Percentiles rank a stretch among this genome's conserved stretches.
These are phyloP conservation scores for Branchipolynoe longqiensis DNA, from an alignment of 2,888 invertebrate genomes.

Conservation along the genomic window DNA sequence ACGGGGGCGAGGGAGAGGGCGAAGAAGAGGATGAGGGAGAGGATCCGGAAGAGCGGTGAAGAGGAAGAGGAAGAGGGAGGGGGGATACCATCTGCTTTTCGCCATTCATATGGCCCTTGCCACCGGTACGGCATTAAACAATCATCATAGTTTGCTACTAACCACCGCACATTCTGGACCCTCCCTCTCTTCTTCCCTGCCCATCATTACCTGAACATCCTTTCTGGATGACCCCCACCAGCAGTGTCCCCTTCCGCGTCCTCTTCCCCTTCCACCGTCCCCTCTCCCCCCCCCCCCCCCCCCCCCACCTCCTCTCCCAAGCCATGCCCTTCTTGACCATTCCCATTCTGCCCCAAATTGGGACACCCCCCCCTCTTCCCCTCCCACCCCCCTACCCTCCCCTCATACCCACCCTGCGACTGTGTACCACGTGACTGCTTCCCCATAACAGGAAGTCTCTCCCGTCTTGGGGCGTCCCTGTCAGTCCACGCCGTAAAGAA, in stretches of 20 bases:
- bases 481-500: constrained; percentile 1
- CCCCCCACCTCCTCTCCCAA: background rate
- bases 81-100: too few relatives aligned
- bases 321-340: background rate
- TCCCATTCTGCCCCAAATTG: background rate
- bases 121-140: too few relatives aligned
- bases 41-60: background rate
- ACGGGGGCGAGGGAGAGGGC: background rate
- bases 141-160: too few relatives aligned
- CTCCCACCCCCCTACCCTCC: background rate
- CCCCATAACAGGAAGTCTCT: background rate
- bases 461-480: too few relatives aligned
- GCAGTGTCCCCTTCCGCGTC: background rate
- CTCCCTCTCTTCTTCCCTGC: background rate
- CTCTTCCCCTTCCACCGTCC: background rate
- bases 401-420: background rate
- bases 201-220: background rate
- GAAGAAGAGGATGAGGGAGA: background rate
- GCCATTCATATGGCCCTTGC: too few relatives aligned
- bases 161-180: background rate
- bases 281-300: background rate
- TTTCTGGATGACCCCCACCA: background rate
- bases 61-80: background rate
- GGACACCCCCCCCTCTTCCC: background rate
- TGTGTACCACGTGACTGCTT: too few relatives aligned